Percentiles rank a stretch among this genome's conserved stretches.
Evolutionary conservation across 2,888 invertebrate species (phyloP).

Genomic region (Leptogaster cylindrica): DNA sequence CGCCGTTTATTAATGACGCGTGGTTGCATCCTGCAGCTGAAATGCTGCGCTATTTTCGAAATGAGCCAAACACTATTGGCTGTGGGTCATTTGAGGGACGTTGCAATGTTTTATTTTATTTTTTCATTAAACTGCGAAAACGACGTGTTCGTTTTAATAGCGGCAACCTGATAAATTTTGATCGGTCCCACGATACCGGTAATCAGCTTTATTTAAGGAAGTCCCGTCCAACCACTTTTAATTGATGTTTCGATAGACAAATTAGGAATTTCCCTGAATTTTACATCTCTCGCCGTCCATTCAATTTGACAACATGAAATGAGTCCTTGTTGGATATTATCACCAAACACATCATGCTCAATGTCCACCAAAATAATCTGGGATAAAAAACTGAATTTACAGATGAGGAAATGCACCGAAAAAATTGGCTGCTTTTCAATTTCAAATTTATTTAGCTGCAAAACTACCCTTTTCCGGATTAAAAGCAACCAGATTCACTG

Average conservation of each 20-base stretch:
- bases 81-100: neutral
- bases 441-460: too few relatives aligned
- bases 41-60: neutral
- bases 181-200: neutral
- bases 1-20: neutral
- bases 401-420: too few relatives aligned
- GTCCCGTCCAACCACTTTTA: constrained; percentile 2
- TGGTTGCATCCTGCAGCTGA: neutral
- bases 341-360: too few relatives aligned
- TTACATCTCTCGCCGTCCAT: constrained; percentile 26
- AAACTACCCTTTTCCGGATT: too few relatives aligned
- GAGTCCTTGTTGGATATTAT: too few relatives aligned
- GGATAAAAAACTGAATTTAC: too few relatives aligned
- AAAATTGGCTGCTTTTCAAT: too few relatives aligned
- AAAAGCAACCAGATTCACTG: too few relatives aligned
- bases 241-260: constrained; percentile 32
- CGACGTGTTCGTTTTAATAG: neutral
- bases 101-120: neutral
- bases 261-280: constrained; percentile 11
- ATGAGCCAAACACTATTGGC: neutral
- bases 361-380: too few relatives aligned
- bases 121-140: neutral
- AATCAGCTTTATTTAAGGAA: constrained; percentile 17
- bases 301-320: too few relatives aligned
- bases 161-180: neutral